Evolutionary conservation across 64 coral and sea anemone species (phyloP).

Genomic region (Stichodactyla mertensii): DNA sequence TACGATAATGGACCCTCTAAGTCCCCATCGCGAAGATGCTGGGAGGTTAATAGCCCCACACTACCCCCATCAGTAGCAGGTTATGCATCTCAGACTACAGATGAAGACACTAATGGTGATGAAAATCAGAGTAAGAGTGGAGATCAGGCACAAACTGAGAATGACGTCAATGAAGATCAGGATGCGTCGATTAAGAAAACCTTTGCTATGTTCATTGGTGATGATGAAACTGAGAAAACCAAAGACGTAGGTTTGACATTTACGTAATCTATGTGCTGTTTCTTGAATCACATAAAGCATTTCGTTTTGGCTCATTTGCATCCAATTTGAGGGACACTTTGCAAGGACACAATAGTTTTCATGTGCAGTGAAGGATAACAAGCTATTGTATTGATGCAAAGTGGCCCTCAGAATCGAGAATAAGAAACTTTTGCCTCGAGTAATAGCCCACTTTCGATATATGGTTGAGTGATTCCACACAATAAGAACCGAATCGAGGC

Average conservation of each 20-base stretch:
- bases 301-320: too few relatives aligned
- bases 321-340: too few relatives aligned
- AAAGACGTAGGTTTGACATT: background rate
- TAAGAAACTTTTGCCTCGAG: too few relatives aligned
- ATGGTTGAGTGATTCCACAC: too few relatives aligned
- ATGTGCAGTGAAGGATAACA: too few relatives aligned
- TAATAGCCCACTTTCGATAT: too few relatives aligned
- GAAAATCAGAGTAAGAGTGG: background rate
- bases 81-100: slow-evolving; percentile 20
- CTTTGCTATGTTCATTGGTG: slow-evolving; percentile 55
- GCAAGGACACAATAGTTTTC: too few relatives aligned
- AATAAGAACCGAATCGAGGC: too few relatives aligned
- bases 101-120: background rate
- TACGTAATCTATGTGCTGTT: too few relatives aligned
- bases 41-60: slow-evolving; percentile 37
- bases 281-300: too few relatives aligned
- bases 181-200: slow-evolving; percentile 28
- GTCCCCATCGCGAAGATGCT: slow-evolving; percentile 62
- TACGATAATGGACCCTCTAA: slow-evolving; percentile 38
- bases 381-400: too few relatives aligned
- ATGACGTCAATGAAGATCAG: slow-evolving; percentile 14
- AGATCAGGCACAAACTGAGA: background rate
- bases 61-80: slow-evolving; percentile 11
- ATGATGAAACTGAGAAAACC: slow-evolving; percentile 12
- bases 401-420: too few relatives aligned